These are phyloP conservation scores for Tarsius wallacei DNA, from an alignment of 2,797 vertebrate genomes.

Conservation along the genomic window DNA sequence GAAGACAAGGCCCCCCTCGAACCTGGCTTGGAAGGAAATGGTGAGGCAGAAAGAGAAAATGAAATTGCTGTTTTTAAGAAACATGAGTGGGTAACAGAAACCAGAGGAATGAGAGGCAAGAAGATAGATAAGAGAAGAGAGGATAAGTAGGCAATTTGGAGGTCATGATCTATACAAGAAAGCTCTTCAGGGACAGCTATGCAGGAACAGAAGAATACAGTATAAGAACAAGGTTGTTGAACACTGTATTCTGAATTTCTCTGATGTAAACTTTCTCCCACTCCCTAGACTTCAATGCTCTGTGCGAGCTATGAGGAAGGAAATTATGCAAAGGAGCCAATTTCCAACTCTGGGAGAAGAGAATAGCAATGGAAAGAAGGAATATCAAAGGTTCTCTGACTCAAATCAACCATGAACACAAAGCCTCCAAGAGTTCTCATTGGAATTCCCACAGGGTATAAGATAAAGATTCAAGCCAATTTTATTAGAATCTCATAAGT, in stretches of 20 bases:
- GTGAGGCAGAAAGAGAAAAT: not conserved
- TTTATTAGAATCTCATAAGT: slow-evolving; percentile 59
- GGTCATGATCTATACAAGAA: not conserved
- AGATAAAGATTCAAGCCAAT: slow-evolving; percentile 42
- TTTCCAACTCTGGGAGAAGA: not conserved
- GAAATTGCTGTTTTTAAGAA: slow-evolving; percentile 2
- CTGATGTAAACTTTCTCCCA: not conserved
- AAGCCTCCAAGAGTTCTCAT: not conserved
- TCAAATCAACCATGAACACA: not conserved
- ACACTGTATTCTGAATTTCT: not conserved
- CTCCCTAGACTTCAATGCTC: not conserved
- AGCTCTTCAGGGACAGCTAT: not conserved
- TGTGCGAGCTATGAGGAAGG: not conserved
- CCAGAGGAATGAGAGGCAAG: not conserved
- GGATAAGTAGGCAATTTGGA: not conserved
- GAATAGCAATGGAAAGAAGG: not conserved
- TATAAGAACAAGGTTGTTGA: not conserved
- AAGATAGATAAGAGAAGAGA: not conserved
- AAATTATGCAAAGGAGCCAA: not conserved
- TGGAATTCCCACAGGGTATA: not conserved
- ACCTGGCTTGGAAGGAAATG: not conserved
- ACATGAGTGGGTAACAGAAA: not conserved
- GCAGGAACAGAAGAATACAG: not conserved
- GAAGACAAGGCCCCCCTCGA: not conserved
- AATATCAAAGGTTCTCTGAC: not conserved